Percentiles rank a stretch among this genome's conserved stretches.
phyloP scores from a whole-genome alignment of 1,140 invertebrate genomes.

The Laodelphax striatellus region DNA sequence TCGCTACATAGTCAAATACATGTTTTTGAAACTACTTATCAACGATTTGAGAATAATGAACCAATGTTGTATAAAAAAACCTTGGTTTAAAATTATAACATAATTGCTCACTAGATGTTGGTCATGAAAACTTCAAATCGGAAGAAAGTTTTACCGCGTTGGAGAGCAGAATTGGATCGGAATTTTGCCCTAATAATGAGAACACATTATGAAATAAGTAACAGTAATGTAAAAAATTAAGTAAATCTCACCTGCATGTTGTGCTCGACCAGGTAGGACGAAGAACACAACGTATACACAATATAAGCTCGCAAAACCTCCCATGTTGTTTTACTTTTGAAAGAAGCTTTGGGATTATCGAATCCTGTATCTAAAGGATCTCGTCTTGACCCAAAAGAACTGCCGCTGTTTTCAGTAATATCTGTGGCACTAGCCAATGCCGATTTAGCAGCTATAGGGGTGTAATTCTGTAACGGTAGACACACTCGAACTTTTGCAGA shows the following conservation, averaged over 20 bases:
- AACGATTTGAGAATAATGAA: too few species aligned
- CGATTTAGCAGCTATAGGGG: slow-evolving; percentile 24
- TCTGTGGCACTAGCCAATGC: slow-evolving; percentile 15
- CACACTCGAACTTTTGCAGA: slow-evolving; percentile 5
- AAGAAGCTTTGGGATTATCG: slow-evolving; percentile 64
- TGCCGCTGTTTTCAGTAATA: not conserved
- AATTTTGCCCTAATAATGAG: too few species aligned
- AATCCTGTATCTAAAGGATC: slow-evolving; percentile 83
- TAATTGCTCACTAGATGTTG: too few species aligned
- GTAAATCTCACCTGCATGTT: slow-evolving; percentile 73
- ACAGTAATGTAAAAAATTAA: too few species aligned
- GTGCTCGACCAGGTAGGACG: slow-evolving; percentile 83
- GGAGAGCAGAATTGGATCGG: too few species aligned
- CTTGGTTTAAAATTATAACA: too few species aligned
- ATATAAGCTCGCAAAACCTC: slow-evolving; percentile 86
- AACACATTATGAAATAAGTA: too few species aligned
- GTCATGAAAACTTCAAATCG: too few species aligned
- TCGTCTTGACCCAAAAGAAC: slow-evolving; percentile 19
- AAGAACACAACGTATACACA: slow-evolving; percentile 87
- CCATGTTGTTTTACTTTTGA: slow-evolving; percentile 90
- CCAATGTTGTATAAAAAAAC: too few species aligned
- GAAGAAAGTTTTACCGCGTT: too few species aligned
- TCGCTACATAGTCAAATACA: too few species aligned
- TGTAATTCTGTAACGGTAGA: slow-evolving; percentile 20
- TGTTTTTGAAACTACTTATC: too few species aligned